Base-by-base conservation (phyloP, 2,888 invertebrate genomes). In the Diarsia dahlii region DNA sequence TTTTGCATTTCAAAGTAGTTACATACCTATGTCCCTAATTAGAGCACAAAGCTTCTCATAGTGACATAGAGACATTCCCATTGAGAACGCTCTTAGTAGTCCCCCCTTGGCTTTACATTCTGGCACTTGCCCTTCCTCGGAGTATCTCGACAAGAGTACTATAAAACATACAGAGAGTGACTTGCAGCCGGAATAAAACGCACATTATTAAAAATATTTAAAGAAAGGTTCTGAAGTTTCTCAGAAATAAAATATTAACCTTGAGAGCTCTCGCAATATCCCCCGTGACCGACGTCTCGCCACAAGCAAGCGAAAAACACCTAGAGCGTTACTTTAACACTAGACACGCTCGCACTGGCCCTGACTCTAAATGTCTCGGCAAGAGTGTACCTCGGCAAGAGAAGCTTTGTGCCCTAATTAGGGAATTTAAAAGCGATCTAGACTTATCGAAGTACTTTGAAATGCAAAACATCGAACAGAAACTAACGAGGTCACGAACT, bases 391-490 rank as follows among this genome's bases (percentile, higher is more conserved):
- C 15, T 9, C 23, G 18, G 28, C 28, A 60, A 34, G 60, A 34
- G 34, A 60, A 34, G 10, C 18, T 34, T 58, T 28, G 15, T 18
- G 1, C 28, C 18, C 18, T 34, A 58, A 58, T 58, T 34, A 4
- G 18, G 34, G 18, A 45, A 63, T 63, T 45, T 12, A 45, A 45
- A n/a, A 63, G 39, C 39, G 5, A 13, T 63, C 13, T 6, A 45
- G n/a, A 63, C 13, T 45, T 63, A 3, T 13, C 6, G n/a, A 63
- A 45, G 62, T 45, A 63, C 39, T 45, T n/a, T 8, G 45, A 63
- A 45, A 63, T 63, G 63, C n/a, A 63, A 63, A 63, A 63, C 45
- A 63, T 63, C n/a, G 39, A 63, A 63, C n/a, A 58, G 13, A 45
- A 56, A 52, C 28, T 23, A 39, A n/a, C 4, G 20, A 13, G 9